phyloP scores from a whole-genome alignment of 2,888 invertebrate genomes.

The Thera obeliscata region DNA sequence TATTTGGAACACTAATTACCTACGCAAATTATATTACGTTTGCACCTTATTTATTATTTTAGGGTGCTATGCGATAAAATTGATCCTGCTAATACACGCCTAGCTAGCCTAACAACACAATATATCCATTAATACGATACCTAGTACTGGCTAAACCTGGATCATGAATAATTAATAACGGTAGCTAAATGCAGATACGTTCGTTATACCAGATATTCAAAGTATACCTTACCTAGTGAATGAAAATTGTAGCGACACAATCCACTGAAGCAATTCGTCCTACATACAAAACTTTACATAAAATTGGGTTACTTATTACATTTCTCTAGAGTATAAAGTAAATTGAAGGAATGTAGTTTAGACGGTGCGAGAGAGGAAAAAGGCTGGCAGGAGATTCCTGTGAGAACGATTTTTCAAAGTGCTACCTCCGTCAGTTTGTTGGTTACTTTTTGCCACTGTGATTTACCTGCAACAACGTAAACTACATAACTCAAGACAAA shows the following conservation, averaged over 20 bases:
- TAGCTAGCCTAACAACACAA: constrained; percentile 30
- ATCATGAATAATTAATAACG: constrained; percentile 42
- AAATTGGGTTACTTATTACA: constrained; percentile 48
- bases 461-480: constrained; percentile 57
- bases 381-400: constrained; percentile 61
- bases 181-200: constrained; percentile 14
- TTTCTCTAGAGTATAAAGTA: constrained; percentile 58
- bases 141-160: constrained; percentile 27
- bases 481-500: constrained; percentile 43
- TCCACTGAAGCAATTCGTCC: constrained; percentile 17
- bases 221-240: neutral
- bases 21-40: too few species aligned
- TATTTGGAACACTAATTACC: too few species aligned
- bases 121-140: constrained; percentile 41
- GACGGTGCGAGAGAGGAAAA: constrained; percentile 58
- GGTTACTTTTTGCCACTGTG: constrained; percentile 65
- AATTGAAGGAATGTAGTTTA: constrained; percentile 69
- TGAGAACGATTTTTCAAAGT: constrained; percentile 75
- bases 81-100: too few species aligned
- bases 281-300: constrained; percentile 31
- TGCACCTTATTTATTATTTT: neutral
- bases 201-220: constrained; percentile 2
- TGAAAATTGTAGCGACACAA: neutral
- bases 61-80: too few species aligned
- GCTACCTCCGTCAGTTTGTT: constrained; percentile 57